phyloP scores from a whole-genome alignment of 2,113 vertebrate genomes.

The Pandion haliaetus region DNA sequence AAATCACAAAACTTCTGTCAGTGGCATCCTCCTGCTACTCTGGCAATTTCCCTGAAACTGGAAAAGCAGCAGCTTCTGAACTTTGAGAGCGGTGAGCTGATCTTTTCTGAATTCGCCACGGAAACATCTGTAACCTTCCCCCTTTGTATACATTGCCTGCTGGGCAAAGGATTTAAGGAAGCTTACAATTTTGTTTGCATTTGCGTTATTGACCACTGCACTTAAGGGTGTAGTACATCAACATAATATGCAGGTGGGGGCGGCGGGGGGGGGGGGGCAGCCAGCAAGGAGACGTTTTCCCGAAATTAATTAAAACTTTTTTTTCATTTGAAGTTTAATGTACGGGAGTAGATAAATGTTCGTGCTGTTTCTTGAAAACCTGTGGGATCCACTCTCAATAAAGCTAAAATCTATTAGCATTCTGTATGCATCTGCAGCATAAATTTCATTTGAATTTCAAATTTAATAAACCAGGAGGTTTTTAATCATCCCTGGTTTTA shows the following conservation, averaged over 20 bases:
- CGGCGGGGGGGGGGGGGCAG: not conserved
- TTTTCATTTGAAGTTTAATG: conserved; percentile 51
- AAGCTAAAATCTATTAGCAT: conserved; percentile 89
- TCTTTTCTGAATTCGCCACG: conserved; percentile 1
- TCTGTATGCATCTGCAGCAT: conserved; percentile 89
- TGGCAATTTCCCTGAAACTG: not conserved
- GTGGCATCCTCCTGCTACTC: not conserved
- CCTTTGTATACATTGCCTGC: not conserved
- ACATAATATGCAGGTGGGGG: not conserved
- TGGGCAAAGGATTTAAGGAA: conserved; percentile 18
- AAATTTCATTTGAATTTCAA: conserved; percentile 99
- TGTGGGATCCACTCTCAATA: conserved; percentile 81
- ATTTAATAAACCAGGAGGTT: conserved; percentile 99
- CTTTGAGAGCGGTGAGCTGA: conserved; percentile 18
- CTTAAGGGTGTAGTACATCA: conserved; percentile 35
- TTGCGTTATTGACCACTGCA: conserved; percentile 49
- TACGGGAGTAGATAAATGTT: conserved; percentile 54
- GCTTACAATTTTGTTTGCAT: conserved; percentile 50
- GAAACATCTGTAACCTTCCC: conserved; percentile 37
- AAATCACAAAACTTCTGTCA: not conserved
- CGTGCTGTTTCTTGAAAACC: conserved; percentile 77
- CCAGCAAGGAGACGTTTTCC: conserved; percentile 3
- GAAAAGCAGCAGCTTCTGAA: conserved; percentile 13
- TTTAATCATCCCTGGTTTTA: conserved; percentile 99
- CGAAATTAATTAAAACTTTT: conserved; percentile 69